A percentile compares a stretch with the other conserved stretches of the same genome.
Evolutionary conservation across 2,113 vertebrate species (phyloP).

Genomic region (Psittacula cyanocephala): DNA sequence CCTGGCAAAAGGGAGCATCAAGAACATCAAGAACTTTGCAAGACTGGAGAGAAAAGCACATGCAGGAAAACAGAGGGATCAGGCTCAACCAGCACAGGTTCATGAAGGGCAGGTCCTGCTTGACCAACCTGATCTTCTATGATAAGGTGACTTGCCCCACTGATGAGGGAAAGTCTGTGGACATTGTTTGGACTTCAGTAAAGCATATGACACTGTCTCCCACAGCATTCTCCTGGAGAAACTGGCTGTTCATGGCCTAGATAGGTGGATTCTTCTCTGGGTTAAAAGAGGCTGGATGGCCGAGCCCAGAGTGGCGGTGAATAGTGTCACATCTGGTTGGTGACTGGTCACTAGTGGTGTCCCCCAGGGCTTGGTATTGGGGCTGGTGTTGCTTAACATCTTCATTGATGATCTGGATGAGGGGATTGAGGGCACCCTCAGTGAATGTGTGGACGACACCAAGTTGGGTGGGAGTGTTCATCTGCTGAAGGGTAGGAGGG

Average conservation of each 20-base stretch:
- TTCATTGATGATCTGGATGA: not conserved
- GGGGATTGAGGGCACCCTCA: too few species aligned
- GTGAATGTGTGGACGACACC: not conserved
- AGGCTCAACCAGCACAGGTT: not conserved
- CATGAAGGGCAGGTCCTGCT: not conserved
- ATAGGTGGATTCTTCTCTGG: not conserved
- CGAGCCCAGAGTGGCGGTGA: not conserved
- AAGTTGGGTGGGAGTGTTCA: not conserved
- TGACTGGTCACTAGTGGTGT: too few species aligned
- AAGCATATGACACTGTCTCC: not conserved
- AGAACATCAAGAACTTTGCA: not conserved
- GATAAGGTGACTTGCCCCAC: not conserved
- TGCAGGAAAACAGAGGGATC: not conserved
- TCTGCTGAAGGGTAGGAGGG: not conserved
- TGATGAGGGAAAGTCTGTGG: not conserved
- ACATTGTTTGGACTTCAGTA: not conserved
- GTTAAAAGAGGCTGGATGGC: not conserved
- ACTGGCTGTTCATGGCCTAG: not conserved
- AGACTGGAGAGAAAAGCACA: not conserved
- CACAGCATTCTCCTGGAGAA: not conserved
- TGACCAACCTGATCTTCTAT: not conserved
- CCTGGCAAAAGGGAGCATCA: not conserved
- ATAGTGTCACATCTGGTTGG: too few species aligned
- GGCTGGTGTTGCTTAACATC: not conserved
- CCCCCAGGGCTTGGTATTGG: too few species aligned